Conservation (phyloP, 1,140 invertebrate species). For the Zaprionus vittiger region DNA sequence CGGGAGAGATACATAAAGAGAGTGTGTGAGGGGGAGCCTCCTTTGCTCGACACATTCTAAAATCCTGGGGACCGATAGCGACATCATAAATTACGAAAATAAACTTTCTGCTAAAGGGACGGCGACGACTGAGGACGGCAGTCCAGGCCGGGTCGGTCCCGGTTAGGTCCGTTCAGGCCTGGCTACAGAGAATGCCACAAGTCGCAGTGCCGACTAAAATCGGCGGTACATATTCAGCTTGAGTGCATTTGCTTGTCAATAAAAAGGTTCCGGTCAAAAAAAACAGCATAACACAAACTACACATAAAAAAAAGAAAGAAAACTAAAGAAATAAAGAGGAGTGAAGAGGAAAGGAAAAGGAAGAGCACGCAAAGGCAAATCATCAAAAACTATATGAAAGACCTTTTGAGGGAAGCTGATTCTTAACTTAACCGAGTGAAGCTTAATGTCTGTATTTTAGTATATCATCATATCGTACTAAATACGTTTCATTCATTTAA, state of each 20-base stretch:
- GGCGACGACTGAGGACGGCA: neutral
- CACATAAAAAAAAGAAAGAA: slow-evolving; percentile 16
- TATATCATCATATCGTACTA: slow-evolving; percentile 3
- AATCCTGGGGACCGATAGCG: slow-evolving; percentile 61
- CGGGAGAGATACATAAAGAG: neutral
- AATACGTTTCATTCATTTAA: slow-evolving; percentile 44
- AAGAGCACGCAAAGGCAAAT: slow-evolving; percentile 42
- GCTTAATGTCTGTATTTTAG: slow-evolving; percentile 10
- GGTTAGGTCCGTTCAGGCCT: neutral
- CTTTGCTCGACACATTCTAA: slow-evolving; percentile 27
- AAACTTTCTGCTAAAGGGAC: slow-evolving; percentile 72
- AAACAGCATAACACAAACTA: slow-evolving; percentile 17
- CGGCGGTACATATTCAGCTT: slow-evolving; percentile 68
- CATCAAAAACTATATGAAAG: slow-evolving; percentile 34
- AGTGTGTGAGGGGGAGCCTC: neutral
- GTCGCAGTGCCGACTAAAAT: slow-evolving; percentile 58
- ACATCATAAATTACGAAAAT: slow-evolving; percentile 82
- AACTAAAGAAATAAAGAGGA: slow-evolving; percentile 16
- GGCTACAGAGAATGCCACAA: slow-evolving; percentile 48
- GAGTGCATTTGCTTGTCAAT: slow-evolving; percentile 83
- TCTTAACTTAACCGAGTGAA: neutral
- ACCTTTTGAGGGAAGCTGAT: neutral
- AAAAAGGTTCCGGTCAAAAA: slow-evolving; percentile 75
- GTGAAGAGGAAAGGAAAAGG: slow-evolving; percentile 1
- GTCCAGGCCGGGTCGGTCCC: neutral